phyloP scores from a whole-genome alignment of 2,113 vertebrate species.

The Mobula birostris region DNA sequence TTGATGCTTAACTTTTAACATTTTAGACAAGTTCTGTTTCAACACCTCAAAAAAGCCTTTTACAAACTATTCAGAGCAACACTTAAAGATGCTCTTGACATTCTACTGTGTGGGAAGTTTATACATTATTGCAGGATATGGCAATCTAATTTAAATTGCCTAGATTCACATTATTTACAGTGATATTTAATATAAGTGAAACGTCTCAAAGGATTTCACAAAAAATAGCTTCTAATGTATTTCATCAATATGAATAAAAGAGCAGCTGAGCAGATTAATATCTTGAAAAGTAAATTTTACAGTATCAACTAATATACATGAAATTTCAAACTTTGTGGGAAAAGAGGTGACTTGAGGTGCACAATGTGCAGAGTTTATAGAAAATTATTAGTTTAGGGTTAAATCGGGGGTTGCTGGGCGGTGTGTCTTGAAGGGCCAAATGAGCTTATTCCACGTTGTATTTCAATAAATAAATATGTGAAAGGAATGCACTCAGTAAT shows the following conservation, averaged over 20 bases:
- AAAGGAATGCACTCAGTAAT: not conserved
- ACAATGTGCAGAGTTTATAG: too few species aligned
- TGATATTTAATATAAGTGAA: not conserved
- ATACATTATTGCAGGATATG: not conserved
- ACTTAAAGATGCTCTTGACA: not conserved
- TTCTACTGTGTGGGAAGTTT: not conserved
- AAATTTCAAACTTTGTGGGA: not conserved
- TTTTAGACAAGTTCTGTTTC: not conserved
- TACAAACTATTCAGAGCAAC: not conserved
- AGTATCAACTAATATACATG: not conserved
- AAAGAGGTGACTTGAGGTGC: not conserved
- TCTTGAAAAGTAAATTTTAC: not conserved
- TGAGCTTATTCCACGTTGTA: too few species aligned
- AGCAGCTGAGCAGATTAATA: not conserved
- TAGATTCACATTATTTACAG: not conserved
- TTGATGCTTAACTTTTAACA: not conserved
- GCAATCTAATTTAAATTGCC: not conserved
- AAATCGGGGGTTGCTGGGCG: too few species aligned
- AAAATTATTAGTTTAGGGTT: too few species aligned
- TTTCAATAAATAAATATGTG: too few species aligned
- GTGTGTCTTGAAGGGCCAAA: too few species aligned
- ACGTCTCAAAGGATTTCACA: not conserved
- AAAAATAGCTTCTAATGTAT: not conserved
- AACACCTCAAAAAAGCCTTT: not conserved
- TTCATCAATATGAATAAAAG: not conserved